These are phyloP conservation scores for Epinotia brunnichana DNA, from an alignment of 2,888 invertebrate species.

Conservation along the genomic window DNA sequence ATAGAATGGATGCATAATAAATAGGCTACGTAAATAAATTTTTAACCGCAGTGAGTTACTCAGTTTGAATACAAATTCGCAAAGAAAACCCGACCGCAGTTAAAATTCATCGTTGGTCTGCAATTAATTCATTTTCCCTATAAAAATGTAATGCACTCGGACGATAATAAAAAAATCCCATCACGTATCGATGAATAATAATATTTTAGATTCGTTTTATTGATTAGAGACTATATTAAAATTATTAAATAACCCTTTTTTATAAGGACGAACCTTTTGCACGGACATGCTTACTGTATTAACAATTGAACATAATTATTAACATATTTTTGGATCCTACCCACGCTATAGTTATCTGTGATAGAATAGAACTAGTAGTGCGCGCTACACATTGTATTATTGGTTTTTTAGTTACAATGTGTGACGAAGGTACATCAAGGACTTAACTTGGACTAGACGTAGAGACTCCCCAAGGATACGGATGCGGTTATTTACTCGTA, in stretches of 20 bases:
- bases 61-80: slow-evolving; percentile 65
- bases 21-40: slow-evolving; percentile 67
- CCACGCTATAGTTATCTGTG: no score
- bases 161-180: neutral
- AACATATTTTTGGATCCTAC: no score
- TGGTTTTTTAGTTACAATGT: no score
- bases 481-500: no score
- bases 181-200: slow-evolving; percentile 12
- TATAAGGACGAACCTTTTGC: neutral
- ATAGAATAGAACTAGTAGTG: no score
- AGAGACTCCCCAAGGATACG: no score
- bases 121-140: slow-evolving; percentile 62
- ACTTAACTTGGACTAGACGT: no score
- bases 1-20: slow-evolving; percentile 57
- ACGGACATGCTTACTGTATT: neutral
- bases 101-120: slow-evolving; percentile 65
- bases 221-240: neutral
- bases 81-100: slow-evolving; percentile 58
- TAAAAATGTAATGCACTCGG: slow-evolving; percentile 49
- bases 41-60: slow-evolving; percentile 60
- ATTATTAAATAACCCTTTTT: neutral
- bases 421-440: no score
- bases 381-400: no score
- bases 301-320: no score
- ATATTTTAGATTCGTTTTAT: slow-evolving; percentile 29